Evolutionary conservation across 2,888 invertebrate genomes (phyloP).

Genomic region (Apamea crenata): DNA sequence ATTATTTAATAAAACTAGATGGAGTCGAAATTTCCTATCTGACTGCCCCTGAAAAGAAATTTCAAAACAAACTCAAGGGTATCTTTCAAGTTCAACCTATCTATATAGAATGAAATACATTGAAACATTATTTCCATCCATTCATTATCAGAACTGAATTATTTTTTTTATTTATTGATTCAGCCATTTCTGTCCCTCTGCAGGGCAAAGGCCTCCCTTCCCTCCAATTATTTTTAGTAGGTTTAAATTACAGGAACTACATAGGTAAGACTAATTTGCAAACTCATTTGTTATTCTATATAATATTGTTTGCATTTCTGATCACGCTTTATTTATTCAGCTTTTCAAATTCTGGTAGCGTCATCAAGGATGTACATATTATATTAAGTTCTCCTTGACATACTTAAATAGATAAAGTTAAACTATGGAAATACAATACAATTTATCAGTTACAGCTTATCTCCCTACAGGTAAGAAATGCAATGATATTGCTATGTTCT

Average conservation of each 20-base stretch:
- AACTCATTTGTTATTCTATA: conserved; percentile 9
- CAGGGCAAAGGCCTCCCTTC: too few species aligned
- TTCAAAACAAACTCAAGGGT: not conserved
- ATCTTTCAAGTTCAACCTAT: not conserved
- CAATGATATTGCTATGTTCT: not conserved
- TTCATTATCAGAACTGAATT: conserved; percentile 1
- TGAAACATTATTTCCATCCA: conserved; percentile 5
- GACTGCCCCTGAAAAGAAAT: not conserved
- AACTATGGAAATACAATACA: conserved; percentile 2
- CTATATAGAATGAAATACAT: not conserved
- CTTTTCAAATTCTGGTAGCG: conserved; percentile 7
- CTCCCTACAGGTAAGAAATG: not conserved
- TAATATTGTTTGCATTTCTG: conserved; percentile 14
- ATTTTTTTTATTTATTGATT: too few species aligned
- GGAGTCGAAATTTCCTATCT: too few species aligned
- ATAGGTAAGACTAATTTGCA: not conserved
- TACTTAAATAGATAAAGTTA: not conserved
- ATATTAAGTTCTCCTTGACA: not conserved
- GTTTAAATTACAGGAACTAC: conserved; percentile 11
- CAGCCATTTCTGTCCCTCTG: too few species aligned
- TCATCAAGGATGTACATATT: not conserved
- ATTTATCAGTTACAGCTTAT: conserved; percentile 6
- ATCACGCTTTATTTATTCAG: conserved; percentile 41
- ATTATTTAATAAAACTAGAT: too few species aligned
- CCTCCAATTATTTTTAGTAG: too few species aligned